phyloP scores from a whole-genome alignment of 1,140 invertebrate genomes.

The Halictus rubicundus region DNA sequence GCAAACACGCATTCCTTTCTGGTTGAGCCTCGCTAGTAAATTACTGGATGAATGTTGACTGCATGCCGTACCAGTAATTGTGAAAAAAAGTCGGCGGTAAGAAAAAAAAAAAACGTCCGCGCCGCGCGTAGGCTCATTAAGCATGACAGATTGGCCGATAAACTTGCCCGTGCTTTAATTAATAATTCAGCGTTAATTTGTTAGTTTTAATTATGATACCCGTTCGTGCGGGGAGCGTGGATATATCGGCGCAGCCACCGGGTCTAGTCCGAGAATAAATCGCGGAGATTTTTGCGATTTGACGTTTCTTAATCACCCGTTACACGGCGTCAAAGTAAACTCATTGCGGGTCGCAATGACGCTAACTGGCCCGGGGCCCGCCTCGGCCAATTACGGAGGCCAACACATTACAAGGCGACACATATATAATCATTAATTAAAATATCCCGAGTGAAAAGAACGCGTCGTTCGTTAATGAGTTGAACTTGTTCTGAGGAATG shows the following conservation, averaged over 20 bases:
- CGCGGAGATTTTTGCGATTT: not conserved
- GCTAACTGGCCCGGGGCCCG: not conserved
- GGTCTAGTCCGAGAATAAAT: constrained; percentile 7
- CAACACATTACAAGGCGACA: not conserved
- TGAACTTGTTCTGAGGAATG: not conserved
- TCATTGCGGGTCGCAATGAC: not conserved
- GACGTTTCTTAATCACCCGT: constrained; percentile 10
- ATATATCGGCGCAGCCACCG: not conserved
- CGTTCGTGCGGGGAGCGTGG: not conserved
- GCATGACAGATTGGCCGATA: not conserved
- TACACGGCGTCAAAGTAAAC: not conserved
- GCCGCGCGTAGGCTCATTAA: constrained; percentile 5
- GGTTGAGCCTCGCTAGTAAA: too few relatives aligned
- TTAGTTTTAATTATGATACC: constrained; percentile 14
- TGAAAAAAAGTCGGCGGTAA: too few relatives aligned
- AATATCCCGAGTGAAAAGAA: not conserved
- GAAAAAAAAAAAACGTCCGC: too few relatives aligned
- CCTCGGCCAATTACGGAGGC: not conserved
- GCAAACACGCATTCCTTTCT: too few relatives aligned
- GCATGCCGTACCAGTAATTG: too few relatives aligned
- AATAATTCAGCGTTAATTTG: constrained; percentile 21
- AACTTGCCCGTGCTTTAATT: not conserved
- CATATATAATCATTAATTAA: constrained; percentile 32
- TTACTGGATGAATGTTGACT: too few relatives aligned
- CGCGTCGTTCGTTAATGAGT: constrained; percentile 5